Evolutionary conservation across 2,888 invertebrate species (phyloP).

Genomic region (Epirrita christyi): DNA sequence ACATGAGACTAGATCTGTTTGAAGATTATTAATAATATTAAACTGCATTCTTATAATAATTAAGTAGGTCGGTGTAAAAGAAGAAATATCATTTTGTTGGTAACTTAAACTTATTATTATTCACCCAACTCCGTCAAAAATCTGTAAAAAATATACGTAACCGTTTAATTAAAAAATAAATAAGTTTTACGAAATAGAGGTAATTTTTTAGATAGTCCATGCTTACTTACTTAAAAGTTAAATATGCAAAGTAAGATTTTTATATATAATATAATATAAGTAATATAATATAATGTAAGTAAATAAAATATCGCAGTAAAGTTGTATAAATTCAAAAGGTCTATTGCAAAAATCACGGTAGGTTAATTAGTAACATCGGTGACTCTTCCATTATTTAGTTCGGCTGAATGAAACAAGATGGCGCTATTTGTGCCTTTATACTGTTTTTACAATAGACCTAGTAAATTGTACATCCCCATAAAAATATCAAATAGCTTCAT

Average conservation of each 20-base stretch:
- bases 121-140: conserved; percentile 63
- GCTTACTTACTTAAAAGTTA: background rate
- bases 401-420: background rate
- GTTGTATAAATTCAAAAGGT: too few relatives aligned
- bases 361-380: too few relatives aligned
- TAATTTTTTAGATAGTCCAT: background rate
- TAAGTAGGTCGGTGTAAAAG: conserved; percentile 34
- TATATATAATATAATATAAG: conserved; percentile 4
- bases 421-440: background rate
- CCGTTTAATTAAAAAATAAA: conserved; percentile 39
- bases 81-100: conserved; percentile 50
- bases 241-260: too few relatives aligned
- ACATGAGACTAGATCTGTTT: conserved; percentile 81
- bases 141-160: conserved; percentile 61
- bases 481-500: background rate
- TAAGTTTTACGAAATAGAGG: background rate
- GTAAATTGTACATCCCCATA: background rate
- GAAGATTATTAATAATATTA: conserved; percentile 58
- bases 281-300: too few relatives aligned
- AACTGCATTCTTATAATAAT: conserved; percentile 36
- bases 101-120: conserved; percentile 55
- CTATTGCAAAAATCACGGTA: too few relatives aligned
- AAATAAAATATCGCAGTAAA: too few relatives aligned
- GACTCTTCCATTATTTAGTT: background rate
- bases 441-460: background rate